A percentile compares a stretch with the other conserved stretches of the same genome.
phyloP scores from a whole-genome alignment of 2,113 vertebrate species.

The Mastomys natalensis region DNA sequence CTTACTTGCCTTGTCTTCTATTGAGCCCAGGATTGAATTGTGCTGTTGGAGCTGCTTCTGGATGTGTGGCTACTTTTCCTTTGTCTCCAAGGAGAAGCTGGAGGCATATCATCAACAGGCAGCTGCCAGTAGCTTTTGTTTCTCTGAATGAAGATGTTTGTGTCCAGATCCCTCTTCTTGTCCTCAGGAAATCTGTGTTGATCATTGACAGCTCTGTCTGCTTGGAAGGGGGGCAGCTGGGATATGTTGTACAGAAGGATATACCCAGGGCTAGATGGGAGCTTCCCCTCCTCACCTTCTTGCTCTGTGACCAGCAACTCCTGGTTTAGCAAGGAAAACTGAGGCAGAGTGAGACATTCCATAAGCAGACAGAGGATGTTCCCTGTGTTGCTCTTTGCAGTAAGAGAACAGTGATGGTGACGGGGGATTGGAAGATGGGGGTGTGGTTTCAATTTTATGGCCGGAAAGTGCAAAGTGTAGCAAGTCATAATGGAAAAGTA shows the following conservation, averaged over 20 bases:
- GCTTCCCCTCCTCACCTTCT: not conserved
- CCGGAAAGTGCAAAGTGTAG: constrained; percentile 10
- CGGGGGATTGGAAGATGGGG: not conserved
- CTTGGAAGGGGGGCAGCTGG: not conserved
- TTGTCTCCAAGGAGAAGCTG: not conserved
- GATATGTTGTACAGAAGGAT: not conserved
- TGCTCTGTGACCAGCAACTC: not conserved
- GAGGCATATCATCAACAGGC: not conserved
- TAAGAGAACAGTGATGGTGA: not conserved
- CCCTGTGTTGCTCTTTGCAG: not conserved
- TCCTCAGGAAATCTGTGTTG: not conserved
- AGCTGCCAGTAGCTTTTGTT: not conserved
- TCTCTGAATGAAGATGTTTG: not conserved
- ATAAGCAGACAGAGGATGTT: not conserved
- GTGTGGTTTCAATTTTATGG: not conserved
- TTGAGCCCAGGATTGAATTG: not conserved
- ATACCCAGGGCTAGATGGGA: not conserved
- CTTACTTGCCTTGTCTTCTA: not conserved
- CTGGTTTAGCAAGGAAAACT: not conserved
- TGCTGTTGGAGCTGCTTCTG: constrained; percentile 11
- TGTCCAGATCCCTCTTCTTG: not conserved
- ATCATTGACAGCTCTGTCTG: not conserved
- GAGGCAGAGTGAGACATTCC: not conserved
- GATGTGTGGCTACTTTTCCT: not conserved
- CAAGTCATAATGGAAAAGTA: not conserved